Evolutionary conservation across 2,888 invertebrate species (phyloP).

Genomic region (Hirtodrosophila cameraria): DNA sequence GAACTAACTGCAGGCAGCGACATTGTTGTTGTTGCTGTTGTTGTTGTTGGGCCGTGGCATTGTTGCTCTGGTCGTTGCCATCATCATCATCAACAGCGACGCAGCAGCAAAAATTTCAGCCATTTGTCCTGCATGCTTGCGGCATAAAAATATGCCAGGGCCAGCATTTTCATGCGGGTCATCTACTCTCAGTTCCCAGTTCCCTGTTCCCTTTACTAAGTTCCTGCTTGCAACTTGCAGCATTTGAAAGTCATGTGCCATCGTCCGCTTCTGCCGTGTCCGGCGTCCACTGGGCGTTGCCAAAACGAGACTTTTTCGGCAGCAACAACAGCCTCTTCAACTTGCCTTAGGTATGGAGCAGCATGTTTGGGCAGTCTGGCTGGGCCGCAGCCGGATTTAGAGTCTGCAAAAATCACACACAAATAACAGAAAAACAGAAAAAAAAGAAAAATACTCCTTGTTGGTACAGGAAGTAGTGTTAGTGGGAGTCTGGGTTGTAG

Average conservation of each 20-base stretch:
- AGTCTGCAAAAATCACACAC: conserved; percentile 66
- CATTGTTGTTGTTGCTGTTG: conserved; percentile 11
- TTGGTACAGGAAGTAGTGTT: conserved; percentile 34
- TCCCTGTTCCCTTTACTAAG: conserved; percentile 17
- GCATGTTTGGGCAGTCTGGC: conserved; percentile 43
- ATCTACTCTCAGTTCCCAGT: conserved; percentile 56
- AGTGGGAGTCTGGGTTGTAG: neutral
- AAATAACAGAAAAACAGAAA: too few species aligned
- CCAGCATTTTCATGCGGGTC: conserved; percentile 81
- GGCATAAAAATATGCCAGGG: conserved; percentile 81
- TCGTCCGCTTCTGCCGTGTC: conserved; percentile 8
- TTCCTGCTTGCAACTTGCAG: conserved; percentile 41
- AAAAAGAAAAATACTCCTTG: conserved; percentile 56
- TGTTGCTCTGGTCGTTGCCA: conserved; percentile 34
- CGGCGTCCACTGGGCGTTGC: conserved; percentile 28
- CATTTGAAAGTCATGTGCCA: conserved; percentile 71
- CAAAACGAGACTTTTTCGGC: conserved; percentile 56
- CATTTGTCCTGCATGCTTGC: conserved; percentile 81
- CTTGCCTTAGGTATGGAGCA: conserved; percentile 35
- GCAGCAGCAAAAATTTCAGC: conserved; percentile 72
- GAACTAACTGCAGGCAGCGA: conserved; percentile 68
- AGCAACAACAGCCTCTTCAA: conserved; percentile 36
- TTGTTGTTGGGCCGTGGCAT: conserved; percentile 47
- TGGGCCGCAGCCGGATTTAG: conserved; percentile 36
- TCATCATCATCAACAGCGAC: conserved; percentile 66